Base-by-base conservation (phyloP, 2,888 invertebrate species). In the Halocaridina rubra region DNA sequence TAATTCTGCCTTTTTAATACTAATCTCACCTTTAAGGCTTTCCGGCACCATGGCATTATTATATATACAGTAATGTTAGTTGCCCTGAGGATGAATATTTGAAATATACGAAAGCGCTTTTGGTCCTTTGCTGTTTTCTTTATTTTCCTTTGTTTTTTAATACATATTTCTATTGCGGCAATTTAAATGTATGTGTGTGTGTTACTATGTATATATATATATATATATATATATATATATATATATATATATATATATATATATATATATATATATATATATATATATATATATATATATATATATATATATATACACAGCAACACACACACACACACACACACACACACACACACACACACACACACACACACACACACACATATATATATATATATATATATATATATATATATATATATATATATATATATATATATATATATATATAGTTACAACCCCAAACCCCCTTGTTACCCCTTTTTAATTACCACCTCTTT, bases 391-490 rank as follows among this genome's bases (percentile, higher is more conserved):
- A 71, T 39, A 32, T 79, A 32, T 79, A 74, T 32, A 33, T 74
- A 74, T 39, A 39, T 79, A 71, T 79, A 67, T 32, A 32, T 79
- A 32, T 33, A 33, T 71, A 19, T 39, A 79, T 39, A 32, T 79
- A 79, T 71, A 71, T 71, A 67, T 29, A 67, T 75, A 74, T 74
- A 79, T 74, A 33, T 74, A 79, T 32, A 72, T 59, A 24, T 76
- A 72, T 46, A 27, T 75, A 76, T 80, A 1, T 75, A 76, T 80
- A 33, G n/a, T 8, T 72, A 79, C 24, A 74, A 75, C 13, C 16
- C 24, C 71, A 32, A 7, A 61, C 19, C 7, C n/a, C 7, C 5
- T 22, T 13, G 5, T 13, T 61, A n/a, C n/a, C n/a, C n/a, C n/a
- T n/a, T n/a, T n/a, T n/a, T n/a, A n/a, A n/a, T n/a, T n/a, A n/a